Conservation (phyloP, 2,797 vertebrate species). For the Enteromius radiatus region DNA sequence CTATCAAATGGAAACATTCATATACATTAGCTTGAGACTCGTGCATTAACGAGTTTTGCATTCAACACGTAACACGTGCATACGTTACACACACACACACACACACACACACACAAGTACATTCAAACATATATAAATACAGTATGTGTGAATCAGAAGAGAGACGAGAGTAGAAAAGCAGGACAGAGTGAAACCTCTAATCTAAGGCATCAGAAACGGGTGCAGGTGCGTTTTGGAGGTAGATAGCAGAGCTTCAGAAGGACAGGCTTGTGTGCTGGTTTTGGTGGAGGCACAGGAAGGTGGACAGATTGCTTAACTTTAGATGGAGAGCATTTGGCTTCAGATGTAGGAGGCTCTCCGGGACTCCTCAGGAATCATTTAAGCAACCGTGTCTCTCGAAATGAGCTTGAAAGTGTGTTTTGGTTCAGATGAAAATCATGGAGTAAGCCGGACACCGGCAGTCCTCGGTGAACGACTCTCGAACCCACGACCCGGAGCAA, state of each 20-base stretch:
- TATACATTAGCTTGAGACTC: slow-evolving; percentile 17
- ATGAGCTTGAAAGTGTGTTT: background rate
- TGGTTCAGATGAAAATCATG: slow-evolving; percentile 81
- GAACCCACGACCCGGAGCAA: slow-evolving; percentile 87
- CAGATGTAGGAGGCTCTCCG: slow-evolving; percentile 62
- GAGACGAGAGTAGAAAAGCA: slow-evolving; percentile 12
- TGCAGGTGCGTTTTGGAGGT: slow-evolving; percentile 45
- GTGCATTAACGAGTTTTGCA: slow-evolving; percentile 15
- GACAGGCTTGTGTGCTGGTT: slow-evolving; percentile 17
- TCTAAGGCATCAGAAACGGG: slow-evolving; percentile 26
- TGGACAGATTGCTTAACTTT: slow-evolving; percentile 28
- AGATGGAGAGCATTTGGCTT: slow-evolving; percentile 64
- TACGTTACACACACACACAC: background rate
- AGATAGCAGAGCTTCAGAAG: slow-evolving; percentile 47
- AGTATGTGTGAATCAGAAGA: slow-evolving; percentile 18
- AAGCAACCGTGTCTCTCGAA: slow-evolving; percentile 41
- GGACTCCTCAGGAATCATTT: slow-evolving; percentile 44
- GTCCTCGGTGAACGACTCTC: slow-evolving; percentile 74
- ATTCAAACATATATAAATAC: slow-evolving; percentile 41
- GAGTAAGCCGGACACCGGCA: slow-evolving; percentile 82
- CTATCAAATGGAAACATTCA: slow-evolving; percentile 18
- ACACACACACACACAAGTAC: background rate
- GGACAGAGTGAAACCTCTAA: background rate
- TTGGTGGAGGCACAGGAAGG: background rate
- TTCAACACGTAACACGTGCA: slow-evolving; percentile 18